Evolutionary conservation across 2,113 vertebrate species (phyloP).

Genomic region (Antigone vipio): DNA sequence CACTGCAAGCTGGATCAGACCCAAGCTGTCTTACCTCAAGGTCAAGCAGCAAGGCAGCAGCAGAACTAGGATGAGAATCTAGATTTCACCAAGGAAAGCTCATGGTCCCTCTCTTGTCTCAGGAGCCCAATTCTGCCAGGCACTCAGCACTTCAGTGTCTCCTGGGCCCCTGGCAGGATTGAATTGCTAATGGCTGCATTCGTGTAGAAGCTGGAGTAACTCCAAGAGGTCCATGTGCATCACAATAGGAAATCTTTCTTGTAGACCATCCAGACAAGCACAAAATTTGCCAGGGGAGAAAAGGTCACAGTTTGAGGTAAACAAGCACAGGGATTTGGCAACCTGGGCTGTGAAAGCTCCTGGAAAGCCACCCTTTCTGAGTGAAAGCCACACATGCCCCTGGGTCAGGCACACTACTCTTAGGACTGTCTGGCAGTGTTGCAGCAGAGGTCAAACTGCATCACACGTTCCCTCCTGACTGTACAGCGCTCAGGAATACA

Average conservation of each 20-base stretch:
- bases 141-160: not conserved
- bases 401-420: not conserved
- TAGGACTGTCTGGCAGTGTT: not conserved
- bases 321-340: not conserved
- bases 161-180: not conserved
- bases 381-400: not conserved
- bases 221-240: not conserved
- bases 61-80: not conserved
- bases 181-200: not conserved
- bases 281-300: not conserved
- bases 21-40: slow-evolving; percentile 31
- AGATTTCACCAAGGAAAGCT: not conserved
- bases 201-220: not conserved
- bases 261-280: slow-evolving; percentile 13
- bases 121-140: not conserved
- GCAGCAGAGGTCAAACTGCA: slow-evolving; percentile 9
- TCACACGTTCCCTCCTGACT: not conserved
- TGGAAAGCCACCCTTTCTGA: not conserved
- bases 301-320: not conserved
- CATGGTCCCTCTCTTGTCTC: not conserved
- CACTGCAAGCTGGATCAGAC: not conserved
- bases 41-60: not conserved
- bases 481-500: not conserved
- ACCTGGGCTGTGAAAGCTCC: not conserved
- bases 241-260: slow-evolving; percentile 3